Conservation (phyloP, 1,140 invertebrate genomes). For the Cepaea nemoralis region DNA sequence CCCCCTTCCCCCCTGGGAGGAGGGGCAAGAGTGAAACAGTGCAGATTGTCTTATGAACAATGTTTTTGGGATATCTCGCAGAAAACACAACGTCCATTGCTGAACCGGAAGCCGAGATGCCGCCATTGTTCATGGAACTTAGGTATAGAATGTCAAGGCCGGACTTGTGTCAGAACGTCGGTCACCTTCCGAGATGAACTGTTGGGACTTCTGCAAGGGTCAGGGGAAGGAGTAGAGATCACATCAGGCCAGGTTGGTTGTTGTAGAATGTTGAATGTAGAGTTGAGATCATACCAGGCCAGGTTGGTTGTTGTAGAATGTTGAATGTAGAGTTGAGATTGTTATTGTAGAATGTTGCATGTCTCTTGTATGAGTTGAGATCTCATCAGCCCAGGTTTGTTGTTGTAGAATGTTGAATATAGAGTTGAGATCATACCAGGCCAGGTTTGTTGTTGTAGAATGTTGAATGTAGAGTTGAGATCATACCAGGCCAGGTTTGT, state of each 20-base stretch:
- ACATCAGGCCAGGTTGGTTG: conserved; percentile 42
- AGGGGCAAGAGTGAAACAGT: too few species aligned
- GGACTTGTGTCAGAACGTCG: conserved; percentile 56
- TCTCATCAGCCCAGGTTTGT: conserved; percentile 43
- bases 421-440: conserved; percentile 37
- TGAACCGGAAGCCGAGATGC: not conserved
- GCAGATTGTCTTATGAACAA: too few species aligned
- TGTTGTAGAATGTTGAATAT: too few species aligned
- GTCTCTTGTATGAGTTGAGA: conserved; percentile 23
- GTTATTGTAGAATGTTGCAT: too few species aligned
- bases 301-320: conserved; percentile 39
- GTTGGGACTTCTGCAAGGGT: conserved; percentile 46
- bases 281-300: conserved; percentile 40
- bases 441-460: conserved; percentile 40
- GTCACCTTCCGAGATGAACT: conserved; percentile 53
- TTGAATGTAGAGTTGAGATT: conserved; percentile 18
- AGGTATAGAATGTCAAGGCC: conserved; percentile 55
- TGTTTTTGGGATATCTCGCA: too few species aligned
- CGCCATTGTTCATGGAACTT: conserved; percentile 22
- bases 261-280: too few species aligned
- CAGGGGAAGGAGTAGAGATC: conserved; percentile 20
- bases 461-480: conserved; percentile 7
- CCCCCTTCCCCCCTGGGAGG: too few species aligned
- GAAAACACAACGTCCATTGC: not conserved
- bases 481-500: conserved; percentile 43